phyloP scores from a whole-genome alignment of 2,888 invertebrate species.

The Silvanus unidentatus region DNA sequence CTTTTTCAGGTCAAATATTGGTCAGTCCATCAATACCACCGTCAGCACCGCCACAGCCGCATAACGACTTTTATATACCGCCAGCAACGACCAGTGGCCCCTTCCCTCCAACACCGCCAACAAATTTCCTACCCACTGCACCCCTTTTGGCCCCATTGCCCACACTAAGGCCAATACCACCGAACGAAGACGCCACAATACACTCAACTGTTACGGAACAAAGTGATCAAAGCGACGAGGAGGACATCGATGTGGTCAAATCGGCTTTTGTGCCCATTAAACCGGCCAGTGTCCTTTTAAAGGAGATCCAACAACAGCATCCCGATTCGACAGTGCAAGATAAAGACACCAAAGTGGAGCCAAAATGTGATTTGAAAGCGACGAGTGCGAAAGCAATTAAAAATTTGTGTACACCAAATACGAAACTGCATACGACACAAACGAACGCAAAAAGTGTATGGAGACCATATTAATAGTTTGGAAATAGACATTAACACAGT shows the following conservation, averaged over 20 bases:
- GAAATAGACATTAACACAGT: conserved; percentile 5
- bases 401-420: conserved; percentile 45
- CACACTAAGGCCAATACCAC: conserved; percentile 52
- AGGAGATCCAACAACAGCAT: conserved; percentile 46
- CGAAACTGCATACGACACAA: conserved; percentile 48
- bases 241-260: conserved; percentile 69
- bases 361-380: conserved; percentile 55
- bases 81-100: background rate
- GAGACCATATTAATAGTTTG: conserved; percentile 61
- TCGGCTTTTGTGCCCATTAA: conserved; percentile 68
- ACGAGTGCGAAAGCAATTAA: conserved; percentile 54
- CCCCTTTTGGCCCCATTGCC: conserved; percentile 15
- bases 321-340: conserved; percentile 57
- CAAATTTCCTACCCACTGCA: conserved; percentile 24
- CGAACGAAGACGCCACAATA: conserved; percentile 52
- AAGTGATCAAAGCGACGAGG: conserved; percentile 61
- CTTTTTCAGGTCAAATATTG: no score
- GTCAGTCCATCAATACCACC: conserved; percentile 10
- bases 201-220: conserved; percentile 57
- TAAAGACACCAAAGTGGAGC: conserved; percentile 33
- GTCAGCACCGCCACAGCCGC: conserved; percentile 19
- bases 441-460: conserved; percentile 61
- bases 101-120: conserved; percentile 18
- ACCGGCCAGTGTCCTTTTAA: conserved; percentile 54
- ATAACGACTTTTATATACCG: conserved; percentile 4